These are phyloP conservation scores for Cossypha dichroa DNA, from an alignment of 2,797 vertebrate species.

Conservation along the genomic window DNA sequence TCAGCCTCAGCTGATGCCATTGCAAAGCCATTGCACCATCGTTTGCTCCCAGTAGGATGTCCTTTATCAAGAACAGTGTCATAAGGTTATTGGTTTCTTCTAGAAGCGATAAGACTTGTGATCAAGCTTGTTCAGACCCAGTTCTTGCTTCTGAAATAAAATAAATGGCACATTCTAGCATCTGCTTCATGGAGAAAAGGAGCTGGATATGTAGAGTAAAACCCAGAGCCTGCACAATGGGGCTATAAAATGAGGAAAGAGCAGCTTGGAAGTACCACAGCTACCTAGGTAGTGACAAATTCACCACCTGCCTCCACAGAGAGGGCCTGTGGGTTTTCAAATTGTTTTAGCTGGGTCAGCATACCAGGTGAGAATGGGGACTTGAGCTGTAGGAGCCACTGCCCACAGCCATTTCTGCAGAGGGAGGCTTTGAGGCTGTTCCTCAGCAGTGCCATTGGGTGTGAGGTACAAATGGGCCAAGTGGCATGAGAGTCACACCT, in stretches of 20 bases:
- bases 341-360: neutral
- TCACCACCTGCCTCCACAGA: neutral
- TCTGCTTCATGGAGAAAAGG: neutral
- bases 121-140: neutral
- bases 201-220: fast-evolving
- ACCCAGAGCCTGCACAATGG: neutral
- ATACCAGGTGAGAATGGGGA: neutral
- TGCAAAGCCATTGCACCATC: neutral
- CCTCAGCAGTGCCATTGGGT: fast-evolving
- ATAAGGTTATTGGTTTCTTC: neutral
- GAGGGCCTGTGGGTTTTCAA: neutral
- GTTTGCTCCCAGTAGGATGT: neutral
- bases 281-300: neutral
- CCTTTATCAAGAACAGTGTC: neutral
- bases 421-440: neutral
- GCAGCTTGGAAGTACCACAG: neutral
- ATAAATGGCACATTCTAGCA: neutral
- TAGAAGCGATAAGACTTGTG: fast-evolving
- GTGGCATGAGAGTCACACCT: neutral
- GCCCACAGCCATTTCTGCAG: neutral
- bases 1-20: neutral
- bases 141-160: neutral
- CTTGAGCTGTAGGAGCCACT: neutral
- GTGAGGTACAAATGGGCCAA: neutral
- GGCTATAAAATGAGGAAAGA: neutral